These are phyloP conservation scores for Epinephelus moara DNA, from an alignment of 2,113 vertebrate genomes.

Conservation along the genomic window DNA sequence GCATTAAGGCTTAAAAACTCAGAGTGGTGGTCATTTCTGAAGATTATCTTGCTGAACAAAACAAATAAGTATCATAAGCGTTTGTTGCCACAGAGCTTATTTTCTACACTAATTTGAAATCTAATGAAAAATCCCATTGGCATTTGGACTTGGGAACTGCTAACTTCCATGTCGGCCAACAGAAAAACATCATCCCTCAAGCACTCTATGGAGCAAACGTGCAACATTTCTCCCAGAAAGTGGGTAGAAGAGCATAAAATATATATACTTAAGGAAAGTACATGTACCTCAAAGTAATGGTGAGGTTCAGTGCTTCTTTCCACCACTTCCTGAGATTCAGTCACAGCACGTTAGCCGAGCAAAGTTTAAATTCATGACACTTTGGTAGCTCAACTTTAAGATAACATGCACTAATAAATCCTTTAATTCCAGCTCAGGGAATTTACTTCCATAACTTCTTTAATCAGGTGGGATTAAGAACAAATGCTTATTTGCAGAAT, in stretches of 20 bases:
- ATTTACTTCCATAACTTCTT: conserved; percentile 51
- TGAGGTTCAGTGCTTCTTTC: background rate
- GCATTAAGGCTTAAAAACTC: too few species aligned
- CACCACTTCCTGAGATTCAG: background rate
- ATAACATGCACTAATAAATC: conserved; percentile 50
- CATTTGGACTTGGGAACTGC: too few species aligned
- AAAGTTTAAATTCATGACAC: conserved; percentile 44
- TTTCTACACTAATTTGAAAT: too few species aligned
- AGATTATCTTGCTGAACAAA: too few species aligned
- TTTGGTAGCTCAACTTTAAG: conserved; percentile 42
- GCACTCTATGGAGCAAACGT: background rate
- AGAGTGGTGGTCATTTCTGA: too few species aligned
- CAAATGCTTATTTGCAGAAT: conserved; percentile 68
- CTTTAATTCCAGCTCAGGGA: conserved; percentile 66
- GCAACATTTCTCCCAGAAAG: background rate
- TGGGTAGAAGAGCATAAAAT: background rate
- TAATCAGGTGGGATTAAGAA: conserved; percentile 72
- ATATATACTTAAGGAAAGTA: background rate
- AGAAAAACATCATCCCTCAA: too few species aligned
- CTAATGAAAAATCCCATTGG: too few species aligned
- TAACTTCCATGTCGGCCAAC: too few species aligned
- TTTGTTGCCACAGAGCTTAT: too few species aligned
- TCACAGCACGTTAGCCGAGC: conserved; percentile 2
- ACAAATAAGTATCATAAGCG: too few species aligned
- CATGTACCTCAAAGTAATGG: background rate